phyloP scores from a whole-genome alignment of 2,888 invertebrate genomes.

The Drosophila monieri region DNA sequence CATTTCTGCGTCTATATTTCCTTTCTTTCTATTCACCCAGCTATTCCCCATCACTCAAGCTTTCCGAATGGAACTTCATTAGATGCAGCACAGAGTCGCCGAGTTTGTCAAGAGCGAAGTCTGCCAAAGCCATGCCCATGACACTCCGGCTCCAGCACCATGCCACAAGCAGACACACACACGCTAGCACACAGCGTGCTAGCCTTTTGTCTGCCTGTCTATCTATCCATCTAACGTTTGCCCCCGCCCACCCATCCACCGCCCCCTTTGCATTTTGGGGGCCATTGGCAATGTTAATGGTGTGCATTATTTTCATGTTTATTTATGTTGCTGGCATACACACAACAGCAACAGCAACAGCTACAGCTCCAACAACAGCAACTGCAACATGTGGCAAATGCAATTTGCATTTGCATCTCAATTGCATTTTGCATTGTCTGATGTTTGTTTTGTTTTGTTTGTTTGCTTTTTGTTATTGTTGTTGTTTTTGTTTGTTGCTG shows the following conservation, averaged over 20 bases:
- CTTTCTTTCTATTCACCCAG: background rate
- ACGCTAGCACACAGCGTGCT: slow-evolving; percentile 27
- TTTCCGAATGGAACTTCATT: slow-evolving; percentile 66
- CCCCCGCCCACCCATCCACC: background rate
- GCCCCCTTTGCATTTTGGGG: slow-evolving; percentile 60
- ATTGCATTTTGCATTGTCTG: slow-evolving; percentile 76
- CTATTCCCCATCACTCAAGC: background rate
- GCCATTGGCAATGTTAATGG: slow-evolving; percentile 80
- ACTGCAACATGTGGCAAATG: slow-evolving; percentile 68
- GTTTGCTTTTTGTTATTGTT: slow-evolving; percentile 41
- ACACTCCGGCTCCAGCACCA: slow-evolving; percentile 51
- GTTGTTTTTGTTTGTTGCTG: slow-evolving; percentile 54
- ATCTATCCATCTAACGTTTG: slow-evolving; percentile 19
- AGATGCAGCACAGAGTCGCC: slow-evolving; percentile 61
- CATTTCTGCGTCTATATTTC: slow-evolving; percentile 19
- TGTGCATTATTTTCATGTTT: slow-evolving; percentile 79
- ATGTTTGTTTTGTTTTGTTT: slow-evolving; percentile 46
- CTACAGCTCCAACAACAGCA: slow-evolving; percentile 1
- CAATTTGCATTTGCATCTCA: slow-evolving; percentile 80
- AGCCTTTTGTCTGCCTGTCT: slow-evolving; percentile 46
- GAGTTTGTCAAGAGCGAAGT: slow-evolving; percentile 54
- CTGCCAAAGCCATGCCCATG: slow-evolving; percentile 56
- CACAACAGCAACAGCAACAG: slow-evolving; percentile 4
- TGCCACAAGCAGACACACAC: slow-evolving; percentile 11
- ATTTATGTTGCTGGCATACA: slow-evolving; percentile 74